phyloP scores from a whole-genome alignment of 2,797 vertebrate genomes.

The Myripristis jacobus region DNA sequence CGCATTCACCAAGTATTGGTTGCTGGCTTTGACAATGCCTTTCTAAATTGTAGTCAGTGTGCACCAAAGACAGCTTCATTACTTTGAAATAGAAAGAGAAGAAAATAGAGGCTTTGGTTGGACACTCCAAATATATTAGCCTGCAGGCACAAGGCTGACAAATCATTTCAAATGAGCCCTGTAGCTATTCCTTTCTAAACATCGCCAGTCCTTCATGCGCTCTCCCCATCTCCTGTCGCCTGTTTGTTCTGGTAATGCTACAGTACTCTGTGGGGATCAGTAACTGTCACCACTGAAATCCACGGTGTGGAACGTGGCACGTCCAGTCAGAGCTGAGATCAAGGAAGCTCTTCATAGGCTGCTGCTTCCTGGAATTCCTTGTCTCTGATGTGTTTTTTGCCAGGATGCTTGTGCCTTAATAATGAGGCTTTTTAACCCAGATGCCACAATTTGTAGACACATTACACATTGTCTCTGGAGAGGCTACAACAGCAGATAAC shows the following conservation, averaged over 20 bases:
- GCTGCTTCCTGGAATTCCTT: constrained; percentile 23
- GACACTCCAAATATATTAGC: constrained; percentile 23
- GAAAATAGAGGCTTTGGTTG: constrained; percentile 1
- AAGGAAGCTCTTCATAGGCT: constrained; percentile 28
- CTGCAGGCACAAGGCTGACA: neutral
- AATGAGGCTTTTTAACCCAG: constrained; percentile 31
- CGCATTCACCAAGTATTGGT: neutral
- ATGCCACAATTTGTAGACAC: constrained; percentile 23
- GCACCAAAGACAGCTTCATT: constrained; percentile 2
- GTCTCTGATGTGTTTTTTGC: neutral
- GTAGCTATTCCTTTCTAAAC: constrained; percentile 31
- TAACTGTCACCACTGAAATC: constrained; percentile 40
- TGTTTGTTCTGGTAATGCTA: constrained; percentile 45
- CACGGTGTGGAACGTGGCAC: constrained; percentile 4
- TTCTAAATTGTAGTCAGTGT: neutral
- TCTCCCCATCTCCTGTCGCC: constrained; percentile 17
- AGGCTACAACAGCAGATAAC: constrained; percentile 11
- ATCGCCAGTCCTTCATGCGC: constrained; percentile 16
- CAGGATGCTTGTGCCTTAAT: constrained; percentile 3
- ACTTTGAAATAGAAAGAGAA: constrained; percentile 9
- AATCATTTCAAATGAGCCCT: constrained; percentile 27
- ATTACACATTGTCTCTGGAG: constrained; percentile 16
- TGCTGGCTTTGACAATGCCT: neutral
- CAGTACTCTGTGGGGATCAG: constrained; percentile 31
- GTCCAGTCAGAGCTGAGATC: constrained; percentile 29